Evolutionary conservation across 2,888 invertebrate species (phyloP).

Genomic region (Cerastoderma edule): DNA sequence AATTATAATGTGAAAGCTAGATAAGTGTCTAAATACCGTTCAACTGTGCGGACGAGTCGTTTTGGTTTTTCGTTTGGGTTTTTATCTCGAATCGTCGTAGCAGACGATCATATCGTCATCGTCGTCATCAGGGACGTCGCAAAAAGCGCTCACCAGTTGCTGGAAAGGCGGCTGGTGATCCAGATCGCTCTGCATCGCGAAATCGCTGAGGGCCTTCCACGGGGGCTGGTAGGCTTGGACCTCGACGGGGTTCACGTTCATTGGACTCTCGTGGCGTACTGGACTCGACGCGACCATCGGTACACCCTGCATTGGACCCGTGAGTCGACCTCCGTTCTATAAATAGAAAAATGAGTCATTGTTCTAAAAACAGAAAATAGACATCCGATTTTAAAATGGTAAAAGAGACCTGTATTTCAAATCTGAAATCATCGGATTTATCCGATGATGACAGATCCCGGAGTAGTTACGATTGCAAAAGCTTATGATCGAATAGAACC

Average conservation of each 20-base stretch:
- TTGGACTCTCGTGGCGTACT: constrained; percentile 84
- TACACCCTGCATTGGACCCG: constrained; percentile 97
- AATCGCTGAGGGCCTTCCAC: constrained; percentile 98
- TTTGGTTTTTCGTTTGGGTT: constrained; percentile 32
- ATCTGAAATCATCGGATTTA: no score
- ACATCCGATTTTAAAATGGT: no score
- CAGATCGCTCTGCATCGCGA: constrained; percentile 96
- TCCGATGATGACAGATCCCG: no score
- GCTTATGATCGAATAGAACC: no score
- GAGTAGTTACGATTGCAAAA: no score
- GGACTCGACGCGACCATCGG: constrained; percentile 98
- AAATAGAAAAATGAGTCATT: no score
- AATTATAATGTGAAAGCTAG: constrained; percentile 34
- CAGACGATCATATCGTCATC: constrained; percentile 82
- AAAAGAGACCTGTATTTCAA: no score
- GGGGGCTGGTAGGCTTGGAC: constrained; percentile 95
- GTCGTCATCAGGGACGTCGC: constrained; percentile 74
- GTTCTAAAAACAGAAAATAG: no score
- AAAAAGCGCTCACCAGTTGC: constrained; percentile 91
- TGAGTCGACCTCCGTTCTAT: constrained; percentile 90
- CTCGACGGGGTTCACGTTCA: constrained; percentile 89
- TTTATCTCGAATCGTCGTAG: constrained; percentile 77
- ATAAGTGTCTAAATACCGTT: constrained; percentile 54
- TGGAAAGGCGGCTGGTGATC: constrained; percentile 96
- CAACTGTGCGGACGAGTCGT: constrained; percentile 58